These are phyloP conservation scores for Muscicapa adusta DNA, from an alignment of 2,113 vertebrate species.

Conservation along the genomic window DNA sequence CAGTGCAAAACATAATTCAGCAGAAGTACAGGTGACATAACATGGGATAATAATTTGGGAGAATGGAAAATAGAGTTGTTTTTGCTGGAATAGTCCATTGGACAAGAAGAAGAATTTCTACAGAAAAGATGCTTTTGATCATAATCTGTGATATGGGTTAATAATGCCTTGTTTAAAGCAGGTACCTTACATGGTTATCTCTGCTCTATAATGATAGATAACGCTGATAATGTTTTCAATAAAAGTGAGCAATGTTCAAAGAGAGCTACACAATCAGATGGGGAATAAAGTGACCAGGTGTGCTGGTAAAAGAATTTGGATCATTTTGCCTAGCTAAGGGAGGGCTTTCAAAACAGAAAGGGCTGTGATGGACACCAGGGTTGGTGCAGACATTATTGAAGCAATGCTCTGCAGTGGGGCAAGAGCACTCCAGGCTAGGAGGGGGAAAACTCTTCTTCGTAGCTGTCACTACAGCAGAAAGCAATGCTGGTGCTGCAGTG, in stretches of 20 bases:
- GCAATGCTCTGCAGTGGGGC: neutral
- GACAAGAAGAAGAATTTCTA: neutral
- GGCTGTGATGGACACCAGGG: neutral
- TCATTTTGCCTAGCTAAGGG: neutral
- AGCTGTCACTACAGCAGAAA: neutral
- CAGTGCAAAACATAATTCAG: neutral
- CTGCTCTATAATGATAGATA: too few species aligned
- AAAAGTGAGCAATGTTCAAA: neutral
- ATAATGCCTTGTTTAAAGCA: neutral
- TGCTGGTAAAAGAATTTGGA: neutral
- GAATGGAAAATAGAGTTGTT: neutral
- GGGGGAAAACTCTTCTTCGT: neutral
- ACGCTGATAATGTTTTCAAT: neutral
- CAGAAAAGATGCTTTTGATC: neutral
- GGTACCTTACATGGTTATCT: neutral
- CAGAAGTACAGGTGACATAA: neutral
- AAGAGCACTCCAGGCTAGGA: neutral
- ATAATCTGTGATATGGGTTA: neutral
- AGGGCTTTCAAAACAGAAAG: neutral
- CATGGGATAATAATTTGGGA: neutral
- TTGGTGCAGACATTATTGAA: neutral
- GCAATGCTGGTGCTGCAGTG: rapidly evolving
- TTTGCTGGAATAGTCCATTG: neutral
- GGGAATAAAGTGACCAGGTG: neutral
- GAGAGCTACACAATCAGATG: neutral